A percentile compares a stretch with the other conserved stretches of the same genome.
These are phyloP conservation scores for Pogona vitticeps DNA, from an alignment of 2,113 vertebrate species.

Conservation along the genomic window DNA sequence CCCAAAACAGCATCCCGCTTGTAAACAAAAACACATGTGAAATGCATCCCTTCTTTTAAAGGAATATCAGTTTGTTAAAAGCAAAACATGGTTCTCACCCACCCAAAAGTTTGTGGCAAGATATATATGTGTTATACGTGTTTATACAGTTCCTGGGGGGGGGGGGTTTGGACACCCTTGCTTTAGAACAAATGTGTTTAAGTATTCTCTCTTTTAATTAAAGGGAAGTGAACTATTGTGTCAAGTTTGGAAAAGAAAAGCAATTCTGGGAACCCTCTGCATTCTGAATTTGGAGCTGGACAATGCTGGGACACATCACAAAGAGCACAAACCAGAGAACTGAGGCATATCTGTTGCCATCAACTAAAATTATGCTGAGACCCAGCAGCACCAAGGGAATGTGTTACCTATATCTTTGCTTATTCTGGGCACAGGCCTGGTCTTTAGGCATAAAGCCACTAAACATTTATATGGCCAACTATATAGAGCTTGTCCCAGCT, in stretches of 20 bases:
- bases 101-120: no score
- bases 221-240: not conserved
- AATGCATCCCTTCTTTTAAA: no score
- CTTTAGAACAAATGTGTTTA: not conserved
- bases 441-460: not conserved
- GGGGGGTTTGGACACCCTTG: not conserved
- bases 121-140: no score
- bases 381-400: not conserved
- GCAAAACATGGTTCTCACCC: no score
- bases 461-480: not conserved
- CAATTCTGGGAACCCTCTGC: not conserved
- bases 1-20: no score
- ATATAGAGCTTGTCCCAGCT: no score
- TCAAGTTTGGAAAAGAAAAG: not conserved
- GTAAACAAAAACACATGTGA: no score
- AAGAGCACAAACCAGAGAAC: not conserved
- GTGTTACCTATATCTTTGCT: not conserved
- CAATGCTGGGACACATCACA: not conserved
- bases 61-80: no score
- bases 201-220: not conserved
- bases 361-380: not conserved
- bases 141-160: not conserved
- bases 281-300: not conserved
- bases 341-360: not conserved
- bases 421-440: not conserved